Evolutionary conservation across 2,797 vertebrate species (phyloP).

Genomic region (Gorsachius magnificus): DNA sequence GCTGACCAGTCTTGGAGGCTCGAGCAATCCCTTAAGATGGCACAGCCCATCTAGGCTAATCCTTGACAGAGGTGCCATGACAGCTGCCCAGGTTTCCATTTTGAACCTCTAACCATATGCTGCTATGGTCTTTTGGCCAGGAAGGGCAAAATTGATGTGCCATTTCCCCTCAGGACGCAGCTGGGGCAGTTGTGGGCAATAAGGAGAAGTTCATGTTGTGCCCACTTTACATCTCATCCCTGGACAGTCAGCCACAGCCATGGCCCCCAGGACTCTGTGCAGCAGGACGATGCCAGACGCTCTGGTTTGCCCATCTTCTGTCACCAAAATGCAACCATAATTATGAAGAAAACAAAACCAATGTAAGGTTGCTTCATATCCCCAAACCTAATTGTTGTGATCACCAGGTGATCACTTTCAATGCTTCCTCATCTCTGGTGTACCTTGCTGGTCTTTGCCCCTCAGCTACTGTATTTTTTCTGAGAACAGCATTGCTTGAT

Average conservation of each 20-base stretch:
- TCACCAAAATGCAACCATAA: background rate
- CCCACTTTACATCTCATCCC: background rate
- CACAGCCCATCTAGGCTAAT: background rate
- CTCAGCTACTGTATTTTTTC: background rate
- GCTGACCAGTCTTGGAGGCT: background rate
- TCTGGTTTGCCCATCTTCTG: background rate
- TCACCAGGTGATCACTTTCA: background rate
- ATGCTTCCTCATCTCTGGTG: background rate
- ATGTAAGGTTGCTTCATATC: background rate
- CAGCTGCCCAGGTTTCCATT: background rate
- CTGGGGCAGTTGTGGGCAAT: background rate
- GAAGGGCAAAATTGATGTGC: background rate
- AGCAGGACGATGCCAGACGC: background rate
- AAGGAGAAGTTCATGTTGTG: background rate
- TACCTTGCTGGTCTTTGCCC: background rate
- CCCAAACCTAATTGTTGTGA: background rate
- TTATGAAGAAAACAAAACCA: background rate
- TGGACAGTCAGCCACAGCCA: accelerated
- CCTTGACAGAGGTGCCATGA: background rate
- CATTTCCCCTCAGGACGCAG: background rate
- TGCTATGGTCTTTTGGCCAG: background rate
- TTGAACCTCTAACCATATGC: background rate
- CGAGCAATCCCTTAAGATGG: background rate
- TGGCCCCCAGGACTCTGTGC: background rate
- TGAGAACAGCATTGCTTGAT: background rate